A percentile compares a stretch with the other conserved stretches of the same genome.
Conservation (phyloP, 2,797 vertebrate genomes). For the Brachyalestes nurse region DNA sequence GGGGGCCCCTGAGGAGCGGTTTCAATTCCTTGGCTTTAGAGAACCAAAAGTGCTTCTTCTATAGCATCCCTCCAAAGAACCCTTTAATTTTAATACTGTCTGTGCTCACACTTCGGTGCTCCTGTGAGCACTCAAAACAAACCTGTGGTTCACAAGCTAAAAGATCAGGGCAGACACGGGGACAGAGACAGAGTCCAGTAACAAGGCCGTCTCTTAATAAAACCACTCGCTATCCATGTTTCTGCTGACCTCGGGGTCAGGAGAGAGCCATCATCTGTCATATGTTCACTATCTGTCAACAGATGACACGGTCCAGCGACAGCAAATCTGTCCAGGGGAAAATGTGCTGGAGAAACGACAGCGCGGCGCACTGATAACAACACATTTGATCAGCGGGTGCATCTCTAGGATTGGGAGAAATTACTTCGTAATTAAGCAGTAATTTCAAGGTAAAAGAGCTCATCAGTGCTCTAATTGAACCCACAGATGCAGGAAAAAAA, state of each 20-base stretch:
- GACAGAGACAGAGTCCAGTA: not conserved
- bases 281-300: conserved; percentile 2
- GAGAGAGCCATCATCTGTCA: conserved; percentile 22
- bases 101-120: not conserved
- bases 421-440: conserved; percentile 33
- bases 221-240: conserved; percentile 31
- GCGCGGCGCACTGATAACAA: not conserved
- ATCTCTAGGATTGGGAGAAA: conserved; percentile 22
- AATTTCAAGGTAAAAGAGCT: conserved; percentile 38
- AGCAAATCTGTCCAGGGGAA: conserved; percentile 3
- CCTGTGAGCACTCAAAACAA: not conserved
- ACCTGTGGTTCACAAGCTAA: not conserved
- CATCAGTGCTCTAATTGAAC: conserved; percentile 42
- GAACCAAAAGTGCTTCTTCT: not conserved
- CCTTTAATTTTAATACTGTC: not conserved
- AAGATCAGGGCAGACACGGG: not conserved
- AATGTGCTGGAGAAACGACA: not conserved
- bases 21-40: too few species aligned
- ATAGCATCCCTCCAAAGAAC: not conserved
- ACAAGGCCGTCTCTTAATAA: conserved; percentile 22
- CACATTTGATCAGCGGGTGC: conserved; percentile 12
- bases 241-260: conserved; percentile 8
- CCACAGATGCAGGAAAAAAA: not conserved
- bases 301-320: conserved; percentile 14
- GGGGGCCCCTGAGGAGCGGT: too few species aligned